Conservation (phyloP, 2,888 invertebrate species). For the Cremastinae sp. region DNA sequence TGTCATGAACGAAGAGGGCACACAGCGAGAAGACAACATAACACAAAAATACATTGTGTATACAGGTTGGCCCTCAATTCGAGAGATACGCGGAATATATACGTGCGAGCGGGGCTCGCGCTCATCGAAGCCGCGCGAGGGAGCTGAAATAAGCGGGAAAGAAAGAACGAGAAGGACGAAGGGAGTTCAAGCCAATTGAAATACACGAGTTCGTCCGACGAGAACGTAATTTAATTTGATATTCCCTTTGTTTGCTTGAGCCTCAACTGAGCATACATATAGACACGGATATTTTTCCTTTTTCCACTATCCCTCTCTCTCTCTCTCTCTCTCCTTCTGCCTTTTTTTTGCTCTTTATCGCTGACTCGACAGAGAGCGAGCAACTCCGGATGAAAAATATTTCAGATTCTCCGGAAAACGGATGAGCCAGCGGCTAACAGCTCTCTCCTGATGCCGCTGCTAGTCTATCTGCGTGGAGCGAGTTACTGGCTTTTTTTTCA, state of each 20-base stretch:
- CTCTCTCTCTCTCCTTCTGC: constrained; percentile 8
- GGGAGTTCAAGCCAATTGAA: constrained; percentile 53
- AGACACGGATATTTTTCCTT: background rate
- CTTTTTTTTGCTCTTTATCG: constrained; percentile 7
- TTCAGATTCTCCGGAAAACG: constrained; percentile 69
- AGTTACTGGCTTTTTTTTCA: constrained; percentile 31
- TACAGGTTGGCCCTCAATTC: constrained; percentile 55
- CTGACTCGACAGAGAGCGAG: constrained; percentile 30
- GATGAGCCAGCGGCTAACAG: constrained; percentile 59
- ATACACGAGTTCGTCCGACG: constrained; percentile 52
- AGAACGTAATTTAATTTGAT: constrained; percentile 73
- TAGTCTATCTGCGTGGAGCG: constrained; percentile 46
- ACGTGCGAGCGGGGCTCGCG: constrained; percentile 58
- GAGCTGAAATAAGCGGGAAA: background rate
- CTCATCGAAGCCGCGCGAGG: background rate
- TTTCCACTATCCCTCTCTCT: constrained; percentile 3
- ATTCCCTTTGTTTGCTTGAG: constrained; percentile 71
- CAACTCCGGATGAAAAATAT: constrained; percentile 69
- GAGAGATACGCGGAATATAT: constrained; percentile 41
- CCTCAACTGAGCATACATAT: constrained; percentile 1
- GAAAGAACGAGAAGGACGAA: constrained; percentile 18
- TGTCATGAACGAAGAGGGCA: background rate
- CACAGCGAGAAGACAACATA: constrained; percentile 6
- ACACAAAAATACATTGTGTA: constrained; percentile 19
- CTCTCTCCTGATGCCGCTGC: constrained; percentile 44